These are phyloP conservation scores for Mallateleia sp. DNA, from an alignment of 2,888 invertebrate species.

Conservation along the genomic window DNA sequence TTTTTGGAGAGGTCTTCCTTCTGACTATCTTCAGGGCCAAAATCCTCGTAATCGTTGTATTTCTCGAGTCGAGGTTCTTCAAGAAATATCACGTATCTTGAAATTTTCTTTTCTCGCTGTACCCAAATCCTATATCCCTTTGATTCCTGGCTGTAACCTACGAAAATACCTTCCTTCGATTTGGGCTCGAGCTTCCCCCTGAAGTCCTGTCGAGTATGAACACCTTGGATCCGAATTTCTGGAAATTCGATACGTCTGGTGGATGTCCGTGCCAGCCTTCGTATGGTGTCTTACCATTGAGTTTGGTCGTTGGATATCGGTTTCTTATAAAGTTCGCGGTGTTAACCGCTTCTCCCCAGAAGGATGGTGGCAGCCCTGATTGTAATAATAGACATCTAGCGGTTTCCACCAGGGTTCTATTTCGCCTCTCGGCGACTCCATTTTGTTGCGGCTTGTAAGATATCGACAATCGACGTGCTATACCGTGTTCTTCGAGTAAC, in stretches of 20 bases:
- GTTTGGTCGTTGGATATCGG: constrained; percentile 73
- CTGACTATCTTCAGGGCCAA: too few relatives aligned
- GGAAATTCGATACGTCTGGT: constrained; percentile 74
- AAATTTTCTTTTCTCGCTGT: constrained; percentile 57
- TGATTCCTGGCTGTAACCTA: constrained; percentile 67
- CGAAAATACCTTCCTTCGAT: constrained; percentile 66
- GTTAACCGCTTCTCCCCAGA: constrained; percentile 84
- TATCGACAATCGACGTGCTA: constrained; percentile 74
- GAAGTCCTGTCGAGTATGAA: constrained; percentile 39
- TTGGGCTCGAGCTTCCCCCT: constrained; percentile 63
- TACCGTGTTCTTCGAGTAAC: constrained; percentile 79
- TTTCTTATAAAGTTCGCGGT: constrained; percentile 83
- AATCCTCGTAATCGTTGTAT: too few relatives aligned
- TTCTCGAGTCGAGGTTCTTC: too few relatives aligned
- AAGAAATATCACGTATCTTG: constrained; percentile 69
- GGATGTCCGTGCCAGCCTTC: constrained; percentile 49
- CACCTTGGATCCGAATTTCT: constrained; percentile 78
- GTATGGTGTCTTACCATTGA: constrained; percentile 65
- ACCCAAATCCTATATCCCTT: constrained; percentile 71
- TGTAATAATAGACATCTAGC: constrained; percentile 75
- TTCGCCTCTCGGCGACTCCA: constrained; percentile 82
- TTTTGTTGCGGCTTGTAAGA: constrained; percentile 71
- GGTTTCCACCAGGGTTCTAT: constrained; percentile 72
- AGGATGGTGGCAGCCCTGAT: constrained; percentile 70
- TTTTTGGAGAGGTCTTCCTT: too few relatives aligned